Conservation (phyloP, 2,888 invertebrate genomes). For the Sipha maydis region DNA sequence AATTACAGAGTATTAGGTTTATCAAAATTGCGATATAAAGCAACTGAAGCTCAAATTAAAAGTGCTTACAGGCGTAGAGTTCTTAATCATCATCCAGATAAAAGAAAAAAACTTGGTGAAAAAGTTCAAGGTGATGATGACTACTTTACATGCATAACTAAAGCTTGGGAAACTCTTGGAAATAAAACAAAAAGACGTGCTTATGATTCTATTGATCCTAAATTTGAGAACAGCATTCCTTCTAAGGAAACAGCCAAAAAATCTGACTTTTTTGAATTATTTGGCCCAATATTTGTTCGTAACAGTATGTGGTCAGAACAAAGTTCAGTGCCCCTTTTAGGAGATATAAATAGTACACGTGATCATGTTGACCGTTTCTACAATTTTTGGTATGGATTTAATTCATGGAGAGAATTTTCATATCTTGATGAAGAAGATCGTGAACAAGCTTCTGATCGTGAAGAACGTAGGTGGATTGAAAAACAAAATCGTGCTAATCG, state of each 20-base stretch:
- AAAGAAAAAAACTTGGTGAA: slow-evolving; percentile 90
- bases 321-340: slow-evolving; percentile 84
- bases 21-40: slow-evolving; percentile 81
- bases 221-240: slow-evolving; percentile 90
- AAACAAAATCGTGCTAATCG: slow-evolving; percentile 95
- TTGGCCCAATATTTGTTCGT: slow-evolving; percentile 73
- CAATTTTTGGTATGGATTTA: slow-evolving; percentile 97
- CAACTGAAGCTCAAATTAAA: slow-evolving; percentile 92
- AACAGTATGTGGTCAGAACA: slow-evolving; percentile 93
- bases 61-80: slow-evolving; percentile 91
- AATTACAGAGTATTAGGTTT: slow-evolving; percentile 81
- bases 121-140: slow-evolving; percentile 90
- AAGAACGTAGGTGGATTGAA: slow-evolving; percentile 97
- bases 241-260: slow-evolving; percentile 77
- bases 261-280: slow-evolving; percentile 66
- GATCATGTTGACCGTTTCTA: slow-evolving; percentile 94
- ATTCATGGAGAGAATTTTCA: slow-evolving; percentile 99
- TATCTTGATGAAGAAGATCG: slow-evolving; percentile 99
- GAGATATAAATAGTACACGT: slow-evolving; percentile 78
- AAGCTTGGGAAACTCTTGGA: slow-evolving; percentile 92
- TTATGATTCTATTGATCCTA: slow-evolving; percentile 96
- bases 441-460: slow-evolving; percentile 95
- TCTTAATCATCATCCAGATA: slow-evolving; percentile 97
- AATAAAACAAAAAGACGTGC: slow-evolving; percentile 83
- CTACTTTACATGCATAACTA: slow-evolving; percentile 98